Percentiles rank a stretch among this genome's conserved stretches.
Evolutionary conservation across 2,797 vertebrate genomes (phyloP).

Genomic region (Liasis olivaceus): DNA sequence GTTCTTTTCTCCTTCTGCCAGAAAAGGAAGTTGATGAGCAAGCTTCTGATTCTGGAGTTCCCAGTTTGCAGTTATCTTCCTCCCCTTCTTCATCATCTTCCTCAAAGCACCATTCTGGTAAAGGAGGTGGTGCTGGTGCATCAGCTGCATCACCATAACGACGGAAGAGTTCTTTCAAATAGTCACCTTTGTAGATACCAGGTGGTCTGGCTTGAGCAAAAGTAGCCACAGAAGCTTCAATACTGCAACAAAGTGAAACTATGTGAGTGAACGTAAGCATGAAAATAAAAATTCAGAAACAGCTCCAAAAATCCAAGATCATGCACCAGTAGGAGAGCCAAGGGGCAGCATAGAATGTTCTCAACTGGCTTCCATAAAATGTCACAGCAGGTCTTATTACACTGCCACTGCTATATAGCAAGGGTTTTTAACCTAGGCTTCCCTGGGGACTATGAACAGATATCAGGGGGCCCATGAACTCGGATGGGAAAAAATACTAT

Average conservation of each 20-base stretch:
- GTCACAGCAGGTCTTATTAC: background rate
- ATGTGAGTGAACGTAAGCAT: background rate
- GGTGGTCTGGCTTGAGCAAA: constrained; percentile 91
- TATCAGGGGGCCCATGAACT: background rate
- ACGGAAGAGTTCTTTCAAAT: constrained; percentile 96
- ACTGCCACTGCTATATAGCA: background rate
- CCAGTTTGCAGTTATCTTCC: constrained; percentile 79
- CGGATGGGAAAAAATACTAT: background rate
- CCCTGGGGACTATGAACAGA: background rate
- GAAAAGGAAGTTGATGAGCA: constrained; percentile 88
- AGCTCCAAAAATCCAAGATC: background rate
- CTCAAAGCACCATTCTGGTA: constrained; percentile 97
- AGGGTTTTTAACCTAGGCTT: background rate
- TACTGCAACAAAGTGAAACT: constrained; percentile 75
- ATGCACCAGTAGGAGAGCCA: background rate
- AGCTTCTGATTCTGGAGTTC: constrained; percentile 87
- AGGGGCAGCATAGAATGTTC: background rate
- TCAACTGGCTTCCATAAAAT: background rate
- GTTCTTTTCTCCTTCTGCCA: constrained; percentile 91
- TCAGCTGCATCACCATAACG: constrained; percentile 94
- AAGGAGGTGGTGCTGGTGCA: constrained; percentile 84
- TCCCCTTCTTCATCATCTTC: constrained; percentile 84
- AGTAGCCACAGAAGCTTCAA: constrained; percentile 93
- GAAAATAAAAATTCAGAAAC: background rate
- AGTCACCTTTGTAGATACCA: constrained; percentile 98